A percentile compares a stretch with the other conserved stretches of the same genome.
These are phyloP conservation scores for Drosophila carrolli DNA, from an alignment of 1,140 invertebrate species.

Conservation along the genomic window DNA sequence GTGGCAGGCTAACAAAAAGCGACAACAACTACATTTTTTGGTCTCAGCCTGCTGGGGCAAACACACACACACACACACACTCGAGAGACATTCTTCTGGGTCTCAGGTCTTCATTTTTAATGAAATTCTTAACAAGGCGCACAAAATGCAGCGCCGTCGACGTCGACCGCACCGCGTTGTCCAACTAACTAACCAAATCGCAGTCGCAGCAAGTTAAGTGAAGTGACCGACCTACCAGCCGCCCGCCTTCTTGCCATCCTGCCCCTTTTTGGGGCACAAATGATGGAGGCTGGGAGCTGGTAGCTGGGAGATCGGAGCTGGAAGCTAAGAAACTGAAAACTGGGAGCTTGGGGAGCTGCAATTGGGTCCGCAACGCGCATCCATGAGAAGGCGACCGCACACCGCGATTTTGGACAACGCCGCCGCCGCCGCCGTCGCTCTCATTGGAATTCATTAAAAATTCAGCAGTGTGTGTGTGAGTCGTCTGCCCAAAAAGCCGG, in stretches of 20 bases:
- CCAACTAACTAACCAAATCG: slow-evolving; percentile 79
- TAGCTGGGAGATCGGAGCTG: slow-evolving; percentile 4
- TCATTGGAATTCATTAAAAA: slow-evolving; percentile 84
- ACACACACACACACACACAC: slow-evolving; percentile 11
- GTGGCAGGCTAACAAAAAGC: slow-evolving; percentile 79
- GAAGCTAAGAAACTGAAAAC: slow-evolving; percentile 2
- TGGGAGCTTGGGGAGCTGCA: slow-evolving; percentile 44
- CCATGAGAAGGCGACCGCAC: slow-evolving; percentile 74
- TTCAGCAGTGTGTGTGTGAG: slow-evolving; percentile 67
- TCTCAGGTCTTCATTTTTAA: slow-evolving; percentile 84
- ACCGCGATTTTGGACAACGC: slow-evolving; percentile 70
- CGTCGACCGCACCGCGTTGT: slow-evolving; percentile 36
- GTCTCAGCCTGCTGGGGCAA: slow-evolving; percentile 50
- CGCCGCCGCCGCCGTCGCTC: slow-evolving; percentile 31
- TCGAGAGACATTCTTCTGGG: slow-evolving; percentile 74
- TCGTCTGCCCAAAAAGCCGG: slow-evolving; percentile 76
- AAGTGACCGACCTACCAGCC: slow-evolving; percentile 43
- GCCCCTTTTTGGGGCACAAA: slow-evolving; percentile 60
- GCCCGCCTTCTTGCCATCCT: slow-evolving; percentile 9
- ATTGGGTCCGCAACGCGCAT: slow-evolving; percentile 45
- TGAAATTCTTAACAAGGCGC: slow-evolving; percentile 84
- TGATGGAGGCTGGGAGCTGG: slow-evolving; percentile 18
- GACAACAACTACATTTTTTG: slow-evolving; percentile 81
- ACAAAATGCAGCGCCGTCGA: slow-evolving; percentile 71
- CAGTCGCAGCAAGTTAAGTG: slow-evolving; percentile 68